These are phyloP conservation scores for Julus scandinavius DNA, from an alignment of 2,888 invertebrate species.

Conservation along the genomic window DNA sequence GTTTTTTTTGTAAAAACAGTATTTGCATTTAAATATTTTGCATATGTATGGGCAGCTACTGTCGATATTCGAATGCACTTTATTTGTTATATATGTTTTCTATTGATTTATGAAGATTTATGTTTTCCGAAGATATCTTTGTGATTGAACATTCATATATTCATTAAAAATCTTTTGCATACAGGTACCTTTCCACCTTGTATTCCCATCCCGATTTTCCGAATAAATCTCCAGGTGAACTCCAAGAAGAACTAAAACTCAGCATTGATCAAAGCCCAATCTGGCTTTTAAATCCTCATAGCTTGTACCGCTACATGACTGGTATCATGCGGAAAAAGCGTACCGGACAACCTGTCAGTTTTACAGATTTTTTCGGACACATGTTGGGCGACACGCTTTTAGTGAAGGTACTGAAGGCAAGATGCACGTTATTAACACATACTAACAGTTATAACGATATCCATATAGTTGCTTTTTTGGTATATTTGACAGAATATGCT, in stretches of 20 bases:
- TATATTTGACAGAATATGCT: too few relatives aligned
- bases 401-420: slow-evolving; percentile 63
- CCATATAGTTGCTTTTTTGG: background rate
- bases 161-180: background rate
- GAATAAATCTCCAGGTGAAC: slow-evolving; percentile 63
- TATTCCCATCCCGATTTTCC: slow-evolving; percentile 67
- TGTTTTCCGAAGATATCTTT: background rate
- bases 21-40: too few relatives aligned
- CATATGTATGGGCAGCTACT: too few relatives aligned
- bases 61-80: background rate
- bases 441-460: background rate
- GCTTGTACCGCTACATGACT: slow-evolving; percentile 63
- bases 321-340: slow-evolving; percentile 65
- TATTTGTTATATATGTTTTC: background rate
- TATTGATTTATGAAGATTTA: background rate
- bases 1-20: too few relatives aligned
- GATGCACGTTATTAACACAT: background rate
- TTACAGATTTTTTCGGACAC: slow-evolving; percentile 68
- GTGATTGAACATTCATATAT: too few relatives aligned
- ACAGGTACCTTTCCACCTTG: slow-evolving; percentile 67
- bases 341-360: slow-evolving; percentile 67
- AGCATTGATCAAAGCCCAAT: slow-evolving; percentile 65
- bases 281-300: slow-evolving; percentile 63
- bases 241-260: slow-evolving; percentile 65
- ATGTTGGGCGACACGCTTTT: slow-evolving; percentile 67